Conservation (phyloP, 92 coral and sea anemone genomes). For the Porites evermanni region DNA sequence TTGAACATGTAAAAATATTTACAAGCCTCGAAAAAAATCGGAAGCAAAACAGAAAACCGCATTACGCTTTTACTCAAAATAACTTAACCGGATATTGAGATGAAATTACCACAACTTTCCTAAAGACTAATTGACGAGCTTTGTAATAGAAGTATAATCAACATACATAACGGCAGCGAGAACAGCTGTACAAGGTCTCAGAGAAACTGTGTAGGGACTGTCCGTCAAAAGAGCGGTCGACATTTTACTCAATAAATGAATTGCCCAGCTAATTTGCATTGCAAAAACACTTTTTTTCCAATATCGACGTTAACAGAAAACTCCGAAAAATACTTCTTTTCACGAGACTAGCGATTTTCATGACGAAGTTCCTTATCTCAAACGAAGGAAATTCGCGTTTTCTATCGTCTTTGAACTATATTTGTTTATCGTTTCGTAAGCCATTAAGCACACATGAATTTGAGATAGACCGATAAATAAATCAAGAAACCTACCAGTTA, state of each 20-base stretch:
- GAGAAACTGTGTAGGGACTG: constrained; percentile 3
- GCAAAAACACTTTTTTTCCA: constrained; percentile 5
- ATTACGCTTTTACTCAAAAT: constrained; percentile 82
- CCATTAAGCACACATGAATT: constrained; percentile 85
- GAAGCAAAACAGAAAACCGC: constrained; percentile 62
- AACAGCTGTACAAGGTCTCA: constrained; percentile 69
- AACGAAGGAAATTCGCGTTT: constrained; percentile 55
- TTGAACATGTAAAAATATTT: constrained; percentile 57
- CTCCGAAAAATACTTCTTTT: background rate
- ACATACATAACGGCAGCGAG: constrained; percentile 64
- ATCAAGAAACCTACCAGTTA: constrained; percentile 70
- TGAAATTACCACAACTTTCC: constrained; percentile 72
- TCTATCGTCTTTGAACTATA: constrained; percentile 40
- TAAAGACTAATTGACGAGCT: constrained; percentile 81
- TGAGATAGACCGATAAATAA: constrained; percentile 76
- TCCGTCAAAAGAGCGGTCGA: constrained; percentile 31
- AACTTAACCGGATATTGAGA: constrained; percentile 85
- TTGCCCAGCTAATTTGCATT: constrained; percentile 38
- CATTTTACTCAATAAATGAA: constrained; percentile 30
- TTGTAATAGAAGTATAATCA: constrained; percentile 77
- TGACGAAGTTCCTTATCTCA: constrained; percentile 37
- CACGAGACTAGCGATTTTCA: constrained; percentile 18
- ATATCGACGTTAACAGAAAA: background rate
- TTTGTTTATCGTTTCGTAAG: constrained; percentile 87
- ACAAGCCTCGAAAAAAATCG: constrained; percentile 49